These are phyloP conservation scores for Callaeas wilsoni DNA, from an alignment of 2,113 vertebrate species.

Conservation along the genomic window DNA sequence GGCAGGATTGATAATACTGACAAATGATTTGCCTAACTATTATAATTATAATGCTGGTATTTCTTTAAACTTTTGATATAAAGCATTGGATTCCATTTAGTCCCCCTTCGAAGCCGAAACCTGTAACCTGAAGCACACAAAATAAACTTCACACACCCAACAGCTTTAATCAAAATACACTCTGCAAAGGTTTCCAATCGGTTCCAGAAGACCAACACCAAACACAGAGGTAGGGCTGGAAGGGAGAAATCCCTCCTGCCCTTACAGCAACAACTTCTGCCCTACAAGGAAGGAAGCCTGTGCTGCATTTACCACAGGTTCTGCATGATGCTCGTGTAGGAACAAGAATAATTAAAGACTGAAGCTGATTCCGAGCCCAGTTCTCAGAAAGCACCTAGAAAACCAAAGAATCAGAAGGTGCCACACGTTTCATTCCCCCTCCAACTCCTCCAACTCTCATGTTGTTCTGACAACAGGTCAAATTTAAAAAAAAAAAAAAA, in stretches of 20 bases:
- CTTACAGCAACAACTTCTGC: not conserved
- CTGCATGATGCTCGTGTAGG: accelerated
- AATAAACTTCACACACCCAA: not conserved
- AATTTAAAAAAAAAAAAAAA: not conserved
- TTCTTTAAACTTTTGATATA: not conserved
- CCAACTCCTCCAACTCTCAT: not conserved
- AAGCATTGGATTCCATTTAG: not conserved
- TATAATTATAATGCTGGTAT: not conserved
- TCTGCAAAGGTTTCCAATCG: not conserved
- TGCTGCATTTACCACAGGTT: not conserved
- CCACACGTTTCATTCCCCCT: too few species aligned
- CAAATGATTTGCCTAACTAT: not conserved
- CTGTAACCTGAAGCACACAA: not conserved
- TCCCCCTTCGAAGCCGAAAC: not conserved
- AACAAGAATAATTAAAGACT: not conserved
- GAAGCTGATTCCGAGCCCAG: accelerated
- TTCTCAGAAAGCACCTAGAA: not conserved
- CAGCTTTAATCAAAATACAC: not conserved
- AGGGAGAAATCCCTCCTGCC: not conserved
- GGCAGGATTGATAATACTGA: not conserved
- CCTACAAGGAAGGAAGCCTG: not conserved
- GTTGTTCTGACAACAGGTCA: not conserved
- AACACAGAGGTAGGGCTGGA: not conserved
- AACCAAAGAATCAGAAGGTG: not conserved
- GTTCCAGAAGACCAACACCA: not conserved